Percentiles rank a stretch among this genome's conserved stretches.
These are phyloP conservation scores for Anaspis maculata DNA, from an alignment of 2,888 invertebrate genomes.

Conservation along the genomic window DNA sequence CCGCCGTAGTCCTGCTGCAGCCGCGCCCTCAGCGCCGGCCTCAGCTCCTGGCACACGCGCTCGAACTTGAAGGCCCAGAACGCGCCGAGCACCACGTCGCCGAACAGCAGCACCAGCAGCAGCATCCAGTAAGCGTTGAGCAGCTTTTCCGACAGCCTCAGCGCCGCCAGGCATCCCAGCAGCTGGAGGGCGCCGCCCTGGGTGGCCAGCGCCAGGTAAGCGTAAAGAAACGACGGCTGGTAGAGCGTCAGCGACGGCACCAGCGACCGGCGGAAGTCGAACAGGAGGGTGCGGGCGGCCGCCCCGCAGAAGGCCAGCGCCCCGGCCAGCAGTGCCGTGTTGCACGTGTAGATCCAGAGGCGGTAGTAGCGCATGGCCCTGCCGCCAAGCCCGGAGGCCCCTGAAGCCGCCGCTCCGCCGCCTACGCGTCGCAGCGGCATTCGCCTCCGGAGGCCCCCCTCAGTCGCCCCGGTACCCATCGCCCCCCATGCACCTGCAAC, in stretches of 20 bases:
- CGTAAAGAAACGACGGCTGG: constrained; percentile 73
- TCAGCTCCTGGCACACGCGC: constrained; percentile 59
- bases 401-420: constrained; percentile 52
- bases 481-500: constrained; percentile 50
- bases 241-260: constrained; percentile 67
- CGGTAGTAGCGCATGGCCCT: constrained; percentile 72
- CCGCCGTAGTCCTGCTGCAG: constrained; percentile 63
- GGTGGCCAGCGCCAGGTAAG: constrained; percentile 69
- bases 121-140: constrained; percentile 80
- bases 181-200: constrained; percentile 61
- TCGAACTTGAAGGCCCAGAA: constrained; percentile 65
- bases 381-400: constrained; percentile 33
- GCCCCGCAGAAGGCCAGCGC: constrained; percentile 73
- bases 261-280: constrained; percentile 63
- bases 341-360: constrained; percentile 89
- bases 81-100: constrained; percentile 75
- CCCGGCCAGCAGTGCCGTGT: constrained; percentile 76
- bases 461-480: constrained; percentile 43
- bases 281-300: constrained; percentile 59
- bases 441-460: constrained; percentile 43
- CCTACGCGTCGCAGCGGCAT: constrained; percentile 45
- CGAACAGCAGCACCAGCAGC: constrained; percentile 67
- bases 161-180: constrained; percentile 74
- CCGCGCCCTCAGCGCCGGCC: constrained; percentile 49
- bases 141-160: constrained; percentile 70